Evolutionary conservation across 2,888 invertebrate genomes (phyloP), one percentile per base, ranked within the genome.

Genomic region (Camptogramma bilineatum): DNA sequence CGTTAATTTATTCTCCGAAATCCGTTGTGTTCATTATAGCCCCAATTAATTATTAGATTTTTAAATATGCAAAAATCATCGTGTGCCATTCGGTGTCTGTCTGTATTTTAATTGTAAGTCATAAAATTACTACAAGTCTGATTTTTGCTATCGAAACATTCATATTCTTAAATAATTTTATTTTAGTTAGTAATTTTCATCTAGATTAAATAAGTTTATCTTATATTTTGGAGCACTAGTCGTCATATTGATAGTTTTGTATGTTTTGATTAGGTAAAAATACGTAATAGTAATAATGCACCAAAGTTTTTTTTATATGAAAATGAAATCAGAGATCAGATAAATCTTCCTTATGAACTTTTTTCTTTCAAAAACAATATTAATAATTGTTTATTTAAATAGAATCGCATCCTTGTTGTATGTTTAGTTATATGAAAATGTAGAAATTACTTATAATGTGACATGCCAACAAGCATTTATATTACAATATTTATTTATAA

Each of bases 211-310:
- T 56, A 59, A 52, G 70, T 72, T 73, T 75, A 80, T 73, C 72
- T 73, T 47, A 73, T 73, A 69, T 72, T 63, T 70, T 71, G 73
- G 71, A 75, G 72, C 62, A 73, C 82, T 81, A 81, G 81, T 81
- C 81, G 76, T 56, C 62, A 63, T 64, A 60, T 61, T 64, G 50
- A 63, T 71, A 74, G 72, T 73, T 77, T 75, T 56, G 54, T 63
- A 63, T 24, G 21, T 55, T 68, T 68, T 71, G 70, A 70, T 70
- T 24, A 39, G 13, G 13, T 13, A 76, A 78, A 79, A 76, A 77
- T 77, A 76, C 79, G 66, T 75, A 74, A 73, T 71, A 73, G 69
- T 64, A 76, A 73, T 70, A 58, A 64, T 55, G 73, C 70, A 74
- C 70, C 72, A 75, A 67, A 63, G 65, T 61, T 57, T 52, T 17